Evolutionary conservation across 2,888 invertebrate species (phyloP).

Genomic region (Prosapia bicincta): DNA sequence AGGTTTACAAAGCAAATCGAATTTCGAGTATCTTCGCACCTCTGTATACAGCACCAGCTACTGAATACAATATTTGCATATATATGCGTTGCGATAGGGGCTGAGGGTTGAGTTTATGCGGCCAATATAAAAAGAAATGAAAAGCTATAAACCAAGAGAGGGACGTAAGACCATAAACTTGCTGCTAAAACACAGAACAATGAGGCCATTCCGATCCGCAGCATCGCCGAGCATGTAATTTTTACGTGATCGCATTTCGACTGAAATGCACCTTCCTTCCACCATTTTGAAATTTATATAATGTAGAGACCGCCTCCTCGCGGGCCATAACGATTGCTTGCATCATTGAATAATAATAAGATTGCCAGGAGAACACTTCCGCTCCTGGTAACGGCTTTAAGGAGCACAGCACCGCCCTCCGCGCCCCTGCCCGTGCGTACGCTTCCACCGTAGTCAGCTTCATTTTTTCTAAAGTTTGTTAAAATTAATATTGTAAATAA

Average conservation of each 20-base stretch:
- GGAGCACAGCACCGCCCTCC: background rate
- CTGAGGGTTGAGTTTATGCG: constrained; percentile 32
- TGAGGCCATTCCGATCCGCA: background rate
- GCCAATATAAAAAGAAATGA: constrained; percentile 38
- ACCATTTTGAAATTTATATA: constrained; percentile 31
- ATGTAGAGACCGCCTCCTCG: constrained; percentile 16
- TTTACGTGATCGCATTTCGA: constrained; percentile 29
- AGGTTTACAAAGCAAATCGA: background rate
- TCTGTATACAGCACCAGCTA: constrained; percentile 12
- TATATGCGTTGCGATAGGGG: constrained; percentile 30
- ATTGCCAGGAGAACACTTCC: background rate
- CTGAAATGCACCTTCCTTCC: constrained; percentile 11
- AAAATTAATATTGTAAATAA: too few relatives aligned
- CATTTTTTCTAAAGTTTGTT: too few relatives aligned
- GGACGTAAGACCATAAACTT: constrained; percentile 15
- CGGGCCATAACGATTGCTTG: constrained; percentile 27
- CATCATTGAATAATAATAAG: constrained; percentile 30
- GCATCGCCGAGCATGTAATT: constrained; percentile 23
- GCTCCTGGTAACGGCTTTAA: background rate
- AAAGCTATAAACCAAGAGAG: constrained; percentile 36
- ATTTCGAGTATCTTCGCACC: constrained; percentile 11
- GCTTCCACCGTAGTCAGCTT: too few relatives aligned
- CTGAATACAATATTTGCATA: constrained; percentile 35
- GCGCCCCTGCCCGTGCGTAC: background rate
- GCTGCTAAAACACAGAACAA: background rate